Base-by-base conservation (phyloP, 1,140 invertebrate genomes). In the Caenorhabditis brenneri region DNA sequence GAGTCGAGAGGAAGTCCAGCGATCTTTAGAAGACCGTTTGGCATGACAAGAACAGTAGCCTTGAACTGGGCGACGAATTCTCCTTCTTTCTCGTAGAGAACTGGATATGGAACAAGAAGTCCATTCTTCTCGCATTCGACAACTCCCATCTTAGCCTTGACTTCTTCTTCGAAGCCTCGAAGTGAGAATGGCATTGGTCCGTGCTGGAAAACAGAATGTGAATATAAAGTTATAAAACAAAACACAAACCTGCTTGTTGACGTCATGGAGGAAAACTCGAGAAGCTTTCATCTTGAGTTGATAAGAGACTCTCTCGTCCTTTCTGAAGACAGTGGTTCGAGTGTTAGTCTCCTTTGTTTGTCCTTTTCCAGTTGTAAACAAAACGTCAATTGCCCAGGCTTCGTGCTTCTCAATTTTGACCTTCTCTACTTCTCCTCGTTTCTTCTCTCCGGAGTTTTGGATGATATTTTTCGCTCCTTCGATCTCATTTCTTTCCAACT, bases 391-490 rank as follows among this genome's bases (percentile, higher is more conserved):
- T 42, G 95, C 97, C 93, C 98, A 99, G 2, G 99, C 97, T 93
- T 99, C 97, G 92, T 98, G 94, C 80, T 95, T 94, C 91, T 98
- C 96, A 92, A 99, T 95, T 83, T 95, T 95, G 91, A 94, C 96
- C 91, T 98, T 98, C 92, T 99, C 97, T 91, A 98, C 95, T 91
- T 99, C 97, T 91, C 97, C 97, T 87, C 91, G 92, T 91, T 99
- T 97, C 65, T 95, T 95, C 91, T 99, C 97, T 88, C 94, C 96
- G 4, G 98, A 97, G 92, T 98, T 97, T 92, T 97, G 96, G 88
- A 99, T 98, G 86, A 99, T 98, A 24, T 96, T 97, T 92, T 99
- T 99, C 88, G 98, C 97, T 29, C 97, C 97, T 92, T 99, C 95
- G n/a, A n/a, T n/a, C n/a, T n/a, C n/a, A n/a, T 97, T 96, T 27